Evolutionary conservation across 2,113 vertebrate genomes (phyloP).

Genomic region (Chunga burmeisteri): DNA sequence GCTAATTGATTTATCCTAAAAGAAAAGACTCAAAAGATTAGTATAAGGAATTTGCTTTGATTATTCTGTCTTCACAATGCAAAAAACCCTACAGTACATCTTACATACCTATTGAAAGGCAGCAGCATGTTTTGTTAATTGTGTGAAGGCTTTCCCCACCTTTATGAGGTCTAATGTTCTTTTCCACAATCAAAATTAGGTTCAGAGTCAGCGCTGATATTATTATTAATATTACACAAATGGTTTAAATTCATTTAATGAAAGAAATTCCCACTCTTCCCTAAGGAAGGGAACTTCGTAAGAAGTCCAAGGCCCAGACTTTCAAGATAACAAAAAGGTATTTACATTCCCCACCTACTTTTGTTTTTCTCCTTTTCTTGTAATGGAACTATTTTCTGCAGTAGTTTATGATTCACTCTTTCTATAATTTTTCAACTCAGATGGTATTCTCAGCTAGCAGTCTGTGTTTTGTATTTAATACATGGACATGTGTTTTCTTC

Average conservation of each 20-base stretch:
- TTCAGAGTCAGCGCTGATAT: background rate
- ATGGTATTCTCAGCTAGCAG: background rate
- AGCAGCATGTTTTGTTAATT: background rate
- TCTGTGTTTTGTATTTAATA: background rate
- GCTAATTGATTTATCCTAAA: constrained; percentile 91
- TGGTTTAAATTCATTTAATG: background rate
- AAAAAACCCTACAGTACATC: background rate
- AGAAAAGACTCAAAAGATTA: constrained; percentile 34
- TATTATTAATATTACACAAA: background rate
- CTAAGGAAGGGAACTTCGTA: background rate
- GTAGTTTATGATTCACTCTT: background rate
- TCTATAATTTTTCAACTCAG: background rate
- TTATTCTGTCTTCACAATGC: background rate
- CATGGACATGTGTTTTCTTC: background rate
- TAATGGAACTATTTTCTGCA: background rate
- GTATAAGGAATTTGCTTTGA: background rate
- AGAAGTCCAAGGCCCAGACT: background rate
- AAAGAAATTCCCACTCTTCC: background rate
- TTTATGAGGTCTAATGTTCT: background rate
- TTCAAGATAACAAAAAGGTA: background rate
- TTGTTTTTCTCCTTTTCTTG: background rate
- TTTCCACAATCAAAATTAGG: background rate
- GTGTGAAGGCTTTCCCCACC: background rate
- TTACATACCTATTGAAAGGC: background rate
- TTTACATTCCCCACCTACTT: background rate